phyloP scores from a whole-genome alignment of 2,888 invertebrate species.

The Drosophila histrio region DNA sequence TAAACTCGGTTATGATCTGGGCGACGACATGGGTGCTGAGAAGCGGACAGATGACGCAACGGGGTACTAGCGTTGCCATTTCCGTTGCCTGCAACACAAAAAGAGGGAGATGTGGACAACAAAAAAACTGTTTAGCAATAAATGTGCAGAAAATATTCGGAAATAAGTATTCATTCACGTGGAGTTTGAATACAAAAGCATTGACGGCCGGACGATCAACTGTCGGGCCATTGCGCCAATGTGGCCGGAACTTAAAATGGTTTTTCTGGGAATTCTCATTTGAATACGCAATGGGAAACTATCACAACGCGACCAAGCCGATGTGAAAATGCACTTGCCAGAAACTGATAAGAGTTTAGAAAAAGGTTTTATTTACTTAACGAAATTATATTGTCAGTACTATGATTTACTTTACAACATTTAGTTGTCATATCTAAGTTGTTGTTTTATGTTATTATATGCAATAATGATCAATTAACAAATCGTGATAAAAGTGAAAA shows the following conservation, averaged over 20 bases:
- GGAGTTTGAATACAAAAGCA: conserved; percentile 29
- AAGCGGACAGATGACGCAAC: conserved; percentile 18
- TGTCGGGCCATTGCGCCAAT: conserved; percentile 12
- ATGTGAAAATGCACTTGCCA: conserved; percentile 33
- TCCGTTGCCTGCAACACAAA: conserved; percentile 46
- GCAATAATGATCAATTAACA: neutral
- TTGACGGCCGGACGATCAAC: conserved; percentile 38
- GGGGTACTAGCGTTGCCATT: conserved; percentile 55
- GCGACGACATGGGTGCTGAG: neutral
- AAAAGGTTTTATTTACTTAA: neutral
- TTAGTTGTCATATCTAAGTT: neutral
- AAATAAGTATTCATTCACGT: conserved; percentile 65
- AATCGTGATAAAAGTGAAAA: neutral
- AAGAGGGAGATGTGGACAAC: neutral
- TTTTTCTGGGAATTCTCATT: conserved; percentile 65
- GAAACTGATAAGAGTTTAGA: neutral
- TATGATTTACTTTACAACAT: neutral
- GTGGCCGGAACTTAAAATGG: conserved; percentile 68
- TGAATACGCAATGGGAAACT: conserved; percentile 61
- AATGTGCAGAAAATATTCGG: conserved; percentile 68
- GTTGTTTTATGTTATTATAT: neutral
- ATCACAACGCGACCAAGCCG: neutral
- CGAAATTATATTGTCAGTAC: neutral
- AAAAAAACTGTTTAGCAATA: conserved; percentile 56
- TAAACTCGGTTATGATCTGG: neutral